A percentile compares a stretch with the other conserved stretches of the same genome.
Evolutionary conservation across 2,113 vertebrate genomes (phyloP).

Genomic region (Protomyctophum bolini): DNA sequence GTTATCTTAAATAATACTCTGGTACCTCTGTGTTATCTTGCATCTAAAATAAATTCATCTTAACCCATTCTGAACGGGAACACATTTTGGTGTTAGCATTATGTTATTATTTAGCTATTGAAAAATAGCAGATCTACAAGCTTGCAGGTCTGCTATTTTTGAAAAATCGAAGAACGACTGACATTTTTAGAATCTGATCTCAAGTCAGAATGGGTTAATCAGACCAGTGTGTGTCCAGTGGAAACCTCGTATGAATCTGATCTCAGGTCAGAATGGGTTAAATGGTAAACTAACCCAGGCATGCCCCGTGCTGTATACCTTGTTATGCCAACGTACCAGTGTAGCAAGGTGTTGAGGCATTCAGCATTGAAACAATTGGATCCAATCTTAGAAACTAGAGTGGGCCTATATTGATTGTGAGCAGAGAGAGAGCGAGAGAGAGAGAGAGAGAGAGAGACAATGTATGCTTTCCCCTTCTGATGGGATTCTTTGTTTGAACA

Average conservation of each 20-base stretch:
- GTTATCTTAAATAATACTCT: constrained; percentile 37
- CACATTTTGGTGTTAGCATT: too few species aligned
- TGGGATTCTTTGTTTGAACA: constrained; percentile 74
- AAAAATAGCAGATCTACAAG: too few species aligned
- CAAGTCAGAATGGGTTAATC: too few species aligned
- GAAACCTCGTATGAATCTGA: too few species aligned
- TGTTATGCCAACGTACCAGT: constrained; percentile 42
- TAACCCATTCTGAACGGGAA: too few species aligned
- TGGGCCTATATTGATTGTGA: constrained; percentile 70
- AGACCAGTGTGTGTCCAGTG: too few species aligned
- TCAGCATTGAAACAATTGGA: constrained; percentile 53
- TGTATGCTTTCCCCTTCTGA: constrained; percentile 57
- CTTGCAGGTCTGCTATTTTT: too few species aligned
- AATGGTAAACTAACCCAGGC: neutral
- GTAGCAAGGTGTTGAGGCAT: constrained; percentile 32
- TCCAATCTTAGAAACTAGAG: constrained; percentile 65
- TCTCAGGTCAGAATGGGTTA: too few species aligned
- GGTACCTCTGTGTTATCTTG: neutral
- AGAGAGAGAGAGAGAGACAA: constrained; percentile 38
- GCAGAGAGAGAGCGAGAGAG: neutral
- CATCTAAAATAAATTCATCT: too few species aligned
- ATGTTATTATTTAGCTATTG: too few species aligned
- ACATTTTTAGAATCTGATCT: too few species aligned
- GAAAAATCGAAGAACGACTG: too few species aligned
- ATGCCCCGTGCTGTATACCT: constrained; percentile 39